Percentiles rank a stretch among this genome's conserved stretches.
These are phyloP conservation scores for Morpho achilles DNA, from an alignment of 2,888 invertebrate species.

Conservation along the genomic window DNA sequence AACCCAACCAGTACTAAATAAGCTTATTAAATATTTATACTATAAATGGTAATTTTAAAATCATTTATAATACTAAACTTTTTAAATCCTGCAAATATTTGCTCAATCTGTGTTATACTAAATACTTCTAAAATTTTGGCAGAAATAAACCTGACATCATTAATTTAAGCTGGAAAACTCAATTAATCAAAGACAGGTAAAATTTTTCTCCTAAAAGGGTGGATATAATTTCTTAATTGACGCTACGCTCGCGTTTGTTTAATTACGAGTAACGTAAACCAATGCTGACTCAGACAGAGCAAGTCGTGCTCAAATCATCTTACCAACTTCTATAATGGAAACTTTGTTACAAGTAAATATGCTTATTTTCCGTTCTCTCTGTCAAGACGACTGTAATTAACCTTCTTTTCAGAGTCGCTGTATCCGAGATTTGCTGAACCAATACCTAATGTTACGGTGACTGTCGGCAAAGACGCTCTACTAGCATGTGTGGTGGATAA, in stretches of 20 bases:
- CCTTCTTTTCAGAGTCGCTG: slow-evolving; percentile 78
- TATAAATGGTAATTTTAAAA: too few species aligned
- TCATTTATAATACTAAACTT: too few species aligned
- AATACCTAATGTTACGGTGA: slow-evolving; percentile 94
- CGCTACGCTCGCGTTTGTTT: slow-evolving; percentile 11
- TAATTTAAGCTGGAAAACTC: slow-evolving; percentile 4
- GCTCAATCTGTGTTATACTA: too few species aligned
- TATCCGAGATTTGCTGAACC: slow-evolving; percentile 92
- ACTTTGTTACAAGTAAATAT: slow-evolving; percentile 59
- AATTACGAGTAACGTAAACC: slow-evolving; percentile 12
- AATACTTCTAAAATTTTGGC: neutral
- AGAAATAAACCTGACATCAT: slow-evolving; percentile 3
- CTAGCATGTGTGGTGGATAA: slow-evolving; percentile 94
- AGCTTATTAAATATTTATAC: too few species aligned
- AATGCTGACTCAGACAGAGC: slow-evolving; percentile 12
- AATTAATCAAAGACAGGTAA: slow-evolving; percentile 6
- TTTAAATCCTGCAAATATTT: too few species aligned
- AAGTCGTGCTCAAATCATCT: slow-evolving; percentile 23
- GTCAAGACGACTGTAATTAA: slow-evolving; percentile 24
- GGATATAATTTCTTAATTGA: slow-evolving; percentile 11
- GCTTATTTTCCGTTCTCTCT: slow-evolving; percentile 34
- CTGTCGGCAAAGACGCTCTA: slow-evolving; percentile 90
- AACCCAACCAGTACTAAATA: too few species aligned
- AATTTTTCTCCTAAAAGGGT: slow-evolving; percentile 3
- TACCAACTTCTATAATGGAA: slow-evolving; percentile 38